Evolutionary conservation across 2,113 vertebrate species (phyloP).

Genomic region (Argyrosomus japonicus): DNA sequence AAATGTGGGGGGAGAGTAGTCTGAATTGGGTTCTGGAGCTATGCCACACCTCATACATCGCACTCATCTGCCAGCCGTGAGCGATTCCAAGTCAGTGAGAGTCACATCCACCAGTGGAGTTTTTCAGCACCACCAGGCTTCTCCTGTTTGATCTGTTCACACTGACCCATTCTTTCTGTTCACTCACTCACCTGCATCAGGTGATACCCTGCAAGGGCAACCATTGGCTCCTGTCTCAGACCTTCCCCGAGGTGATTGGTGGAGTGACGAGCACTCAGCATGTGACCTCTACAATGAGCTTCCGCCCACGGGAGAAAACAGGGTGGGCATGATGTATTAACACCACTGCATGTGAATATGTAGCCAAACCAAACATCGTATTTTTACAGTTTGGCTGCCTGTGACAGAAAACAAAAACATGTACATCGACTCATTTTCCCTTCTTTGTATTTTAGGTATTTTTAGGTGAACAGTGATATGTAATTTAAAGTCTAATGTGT

Average conservation of each 20-base stretch:
- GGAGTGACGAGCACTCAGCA: conserved; percentile 77
- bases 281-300: conserved; percentile 78
- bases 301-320: conserved; percentile 26
- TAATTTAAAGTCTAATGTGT: too few species aligned
- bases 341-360: fast-evolving
- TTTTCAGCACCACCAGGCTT: conserved; percentile 74
- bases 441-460: too few species aligned
- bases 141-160: conserved; percentile 40
- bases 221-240: conserved; percentile 84
- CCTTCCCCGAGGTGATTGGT: conserved; percentile 79
- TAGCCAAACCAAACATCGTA: fast-evolving
- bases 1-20: conserved; percentile 81
- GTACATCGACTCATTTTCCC: too few species aligned
- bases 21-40: conserved; percentile 81
- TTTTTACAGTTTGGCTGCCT: fast-evolving
- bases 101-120: conserved; percentile 63
- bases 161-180: conserved; percentile 74
- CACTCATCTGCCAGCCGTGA: conserved; percentile 85
- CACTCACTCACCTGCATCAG: conserved; percentile 86
- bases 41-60: conserved; percentile 88
- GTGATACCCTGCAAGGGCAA: conserved; percentile 84
- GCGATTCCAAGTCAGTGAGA: conserved; percentile 83
- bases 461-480: too few species aligned
- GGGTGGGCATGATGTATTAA: fast-evolving
- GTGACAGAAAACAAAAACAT: too few species aligned